phyloP scores from a whole-genome alignment of 2,888 invertebrate species.

The Sarcophaga carnaria region DNA sequence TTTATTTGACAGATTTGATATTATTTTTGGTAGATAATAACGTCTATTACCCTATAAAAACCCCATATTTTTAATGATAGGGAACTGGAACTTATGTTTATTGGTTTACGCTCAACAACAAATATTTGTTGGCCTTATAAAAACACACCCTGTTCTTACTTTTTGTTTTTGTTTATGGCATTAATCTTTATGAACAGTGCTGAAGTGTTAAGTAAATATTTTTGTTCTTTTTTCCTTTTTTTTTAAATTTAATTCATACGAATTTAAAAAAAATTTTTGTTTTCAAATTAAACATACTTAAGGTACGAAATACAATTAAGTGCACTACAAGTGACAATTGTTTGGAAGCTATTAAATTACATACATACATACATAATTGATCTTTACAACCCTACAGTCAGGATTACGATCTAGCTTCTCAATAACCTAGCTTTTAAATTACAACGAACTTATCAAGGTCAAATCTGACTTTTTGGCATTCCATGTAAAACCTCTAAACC shows the following conservation, averaged over 20 bases:
- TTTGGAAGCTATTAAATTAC: no score
- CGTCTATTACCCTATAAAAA: not conserved
- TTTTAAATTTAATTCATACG: not conserved
- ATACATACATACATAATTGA: no score
- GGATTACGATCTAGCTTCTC: no score
- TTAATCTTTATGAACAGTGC: not conserved
- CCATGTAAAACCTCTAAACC: no score
- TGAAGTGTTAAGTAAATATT: conserved; percentile 11
- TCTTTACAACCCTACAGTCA: no score
- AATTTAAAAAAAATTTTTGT: no score
- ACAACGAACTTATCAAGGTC: no score
- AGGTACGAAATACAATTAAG: no score
- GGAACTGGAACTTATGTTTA: not conserved
- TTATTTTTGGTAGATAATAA: not conserved
- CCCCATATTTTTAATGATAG: not conserved
- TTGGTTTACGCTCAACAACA: not conserved
- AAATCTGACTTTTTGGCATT: no score
- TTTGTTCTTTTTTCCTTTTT: not conserved
- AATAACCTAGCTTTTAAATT: no score
- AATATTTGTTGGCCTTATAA: not conserved
- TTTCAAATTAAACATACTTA: no score
- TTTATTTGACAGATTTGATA: not conserved
- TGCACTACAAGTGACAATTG: no score
- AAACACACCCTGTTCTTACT: not conserved
- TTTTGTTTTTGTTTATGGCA: not conserved